Base-by-base conservation (phyloP, 2,113 vertebrate species). In the Illadopsis cleaveri region DNA sequence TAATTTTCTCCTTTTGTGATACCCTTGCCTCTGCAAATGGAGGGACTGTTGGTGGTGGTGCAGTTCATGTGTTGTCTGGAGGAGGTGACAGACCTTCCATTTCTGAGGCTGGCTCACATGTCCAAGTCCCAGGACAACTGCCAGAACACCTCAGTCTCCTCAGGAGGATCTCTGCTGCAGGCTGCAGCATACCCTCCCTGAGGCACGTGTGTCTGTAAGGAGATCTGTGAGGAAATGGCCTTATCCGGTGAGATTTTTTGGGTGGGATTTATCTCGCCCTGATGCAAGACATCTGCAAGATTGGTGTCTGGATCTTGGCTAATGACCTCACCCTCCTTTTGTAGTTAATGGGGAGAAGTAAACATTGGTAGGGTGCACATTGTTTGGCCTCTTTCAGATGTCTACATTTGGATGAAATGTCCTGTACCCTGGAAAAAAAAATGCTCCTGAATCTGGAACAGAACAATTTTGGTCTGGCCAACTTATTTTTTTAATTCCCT, bases 1-100 rank as follows among this genome's bases (percentile, higher is more conserved):
- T 90, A 65, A 71, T 94, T 85, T 90, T 91, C 68, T 53, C 35
- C n/a, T 85, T 85, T 85, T 91, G 64, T 95, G 82, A 60, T 81
- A n/a, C 30, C 19, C 60, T 42, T 2, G 13, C 75, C 79, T 73
- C 50, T 76, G 87, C 40, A 64, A 86, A 60, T 7, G 5, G 65
- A 20, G 40, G 42, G 28, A 19, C 42, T 77, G 38, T 33, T 75
- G 47, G 45, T 14, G 28, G 33, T 69, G 54, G 31, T 51, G 69
- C 57, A 40, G 73, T 5, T 2, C 3, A 0, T 28, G 23, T 60
- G 54, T 4, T 81, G 56, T 84, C 2, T 1, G 50, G 45, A 78
- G 54, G 45, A 82, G 75, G n/a, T 62, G 80, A 81, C 69, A 71
- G 68, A 66, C 38, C 44, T 77, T 77, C 33, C 1, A 1, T 54